phyloP scores from a whole-genome alignment of 2,113 vertebrate species.

The Archocentrus centrarchus region DNA sequence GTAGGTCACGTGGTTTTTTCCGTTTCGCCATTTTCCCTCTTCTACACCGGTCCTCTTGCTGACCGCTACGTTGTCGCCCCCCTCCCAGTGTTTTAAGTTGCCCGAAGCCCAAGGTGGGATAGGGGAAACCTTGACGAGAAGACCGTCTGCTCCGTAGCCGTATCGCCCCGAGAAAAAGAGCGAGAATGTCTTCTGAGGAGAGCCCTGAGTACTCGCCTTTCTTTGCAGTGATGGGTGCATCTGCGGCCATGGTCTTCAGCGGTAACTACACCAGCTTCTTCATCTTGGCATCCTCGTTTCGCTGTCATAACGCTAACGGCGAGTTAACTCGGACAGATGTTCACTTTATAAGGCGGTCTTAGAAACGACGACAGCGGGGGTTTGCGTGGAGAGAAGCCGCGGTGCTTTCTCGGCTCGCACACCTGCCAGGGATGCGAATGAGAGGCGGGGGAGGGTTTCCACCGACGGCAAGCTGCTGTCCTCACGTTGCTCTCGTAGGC shows the following conservation, averaged over 20 bases:
- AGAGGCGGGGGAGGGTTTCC: slow-evolving; percentile 18
- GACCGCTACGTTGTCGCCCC: slow-evolving; percentile 6
- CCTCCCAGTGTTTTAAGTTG: slow-evolving; percentile 20
- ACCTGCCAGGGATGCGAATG: slow-evolving; percentile 53
- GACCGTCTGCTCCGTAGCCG: slow-evolving; percentile 35
- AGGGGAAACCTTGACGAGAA: slow-evolving; percentile 11
- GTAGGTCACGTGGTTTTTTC: slow-evolving; percentile 81
- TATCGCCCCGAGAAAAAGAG: slow-evolving; percentile 50
- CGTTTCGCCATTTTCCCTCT: slow-evolving; percentile 85
- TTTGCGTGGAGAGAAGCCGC: neutral
- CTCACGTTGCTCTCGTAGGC: neutral
- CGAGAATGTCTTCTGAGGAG: slow-evolving; percentile 77
- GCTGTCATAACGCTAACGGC: neutral
- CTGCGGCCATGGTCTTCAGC: slow-evolving; percentile 95
- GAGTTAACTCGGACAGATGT: neutral
- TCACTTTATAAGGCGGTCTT: no score
- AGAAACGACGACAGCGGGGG: neutral
- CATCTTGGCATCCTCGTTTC: slow-evolving; percentile 20
- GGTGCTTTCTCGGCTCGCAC: slow-evolving; percentile 25
- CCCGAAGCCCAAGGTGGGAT: slow-evolving; percentile 34
- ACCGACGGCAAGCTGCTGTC: slow-evolving; percentile 17
- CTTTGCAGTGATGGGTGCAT: slow-evolving; percentile 96
- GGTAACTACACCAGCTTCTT: slow-evolving; percentile 79
- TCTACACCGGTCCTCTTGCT: slow-evolving; percentile 69
- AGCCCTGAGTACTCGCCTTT: slow-evolving; percentile 92